Base-by-base conservation (phyloP, 2,888 invertebrate genomes). In the Sussaba pulchella region DNA sequence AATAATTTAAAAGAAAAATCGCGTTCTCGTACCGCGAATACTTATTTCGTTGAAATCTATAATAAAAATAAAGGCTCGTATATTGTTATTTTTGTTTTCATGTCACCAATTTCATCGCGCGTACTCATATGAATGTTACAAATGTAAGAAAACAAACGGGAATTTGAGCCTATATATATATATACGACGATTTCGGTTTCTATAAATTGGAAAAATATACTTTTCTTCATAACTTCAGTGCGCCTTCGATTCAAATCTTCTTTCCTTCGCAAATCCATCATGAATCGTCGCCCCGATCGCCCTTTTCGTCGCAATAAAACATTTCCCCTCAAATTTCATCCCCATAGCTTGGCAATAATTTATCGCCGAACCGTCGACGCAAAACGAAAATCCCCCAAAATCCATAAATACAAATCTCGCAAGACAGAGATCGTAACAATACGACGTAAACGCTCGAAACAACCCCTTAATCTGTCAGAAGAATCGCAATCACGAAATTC, bases 151-250 rank as follows among this genome's bases (percentile, higher is more conserved):
- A n/a, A 61, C 52, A 54, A 12, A 14, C 41, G 64, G 50, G 31
- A 64, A n/a, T n/a, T n/a, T 73, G 61, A 77, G 73, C 77, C 81
- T 70, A 73, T 31, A 31, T 31, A n/a, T n/a, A n/a, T n/a, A n/a
- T n/a, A n/a, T 72, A 75, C 70, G 78, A 84, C 64, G 31, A 70
- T 77, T 79, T 84, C 63, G 75, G 82, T 79, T 83, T 77, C 79
- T 77, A 77, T 73, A 81, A 81, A 82, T 74, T 31, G 77, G 76
- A 63, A 77, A 80, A 82, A 82, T 82, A 82, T 83, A 83, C 82
- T 78, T 82, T 82, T 78, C 79, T 75, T 78, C 83, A 76, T 76
- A 82, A 81, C 69, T 71, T 64, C 45, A 52, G 24, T 21, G 47
- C 14, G 36, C 41, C 8, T 69, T 17, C 14, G 39, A 36, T 24